phyloP scores from a whole-genome alignment of 2,888 invertebrate genomes.

The Chaetogeoica ovagalla region DNA sequence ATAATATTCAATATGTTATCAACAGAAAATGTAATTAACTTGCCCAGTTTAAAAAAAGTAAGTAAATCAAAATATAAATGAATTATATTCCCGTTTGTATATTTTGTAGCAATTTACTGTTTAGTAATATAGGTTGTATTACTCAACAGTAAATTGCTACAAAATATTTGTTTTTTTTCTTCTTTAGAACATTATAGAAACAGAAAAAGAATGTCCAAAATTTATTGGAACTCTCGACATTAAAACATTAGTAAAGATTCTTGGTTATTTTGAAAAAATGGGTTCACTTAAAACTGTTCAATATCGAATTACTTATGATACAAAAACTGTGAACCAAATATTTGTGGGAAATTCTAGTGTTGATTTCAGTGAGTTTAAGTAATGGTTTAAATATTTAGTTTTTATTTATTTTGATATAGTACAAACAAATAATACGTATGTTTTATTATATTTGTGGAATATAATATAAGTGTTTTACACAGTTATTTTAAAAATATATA shows the following conservation, averaged over 20 bases:
- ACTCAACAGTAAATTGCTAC: too few relatives aligned
- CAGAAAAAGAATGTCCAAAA: conserved; percentile 41
- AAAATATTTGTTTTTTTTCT: background rate
- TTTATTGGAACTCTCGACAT: conserved; percentile 47
- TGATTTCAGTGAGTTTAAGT: conserved; percentile 36
- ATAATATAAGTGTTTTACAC: too few relatives aligned
- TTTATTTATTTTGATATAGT: background rate
- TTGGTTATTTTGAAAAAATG: conserved; percentile 39
- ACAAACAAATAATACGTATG: background rate
- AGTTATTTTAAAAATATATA: too few relatives aligned
- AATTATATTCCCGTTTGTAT: background rate
- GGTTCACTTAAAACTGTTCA: conserved; percentile 29
- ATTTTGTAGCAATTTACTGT: background rate
- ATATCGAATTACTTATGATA: conserved; percentile 37
- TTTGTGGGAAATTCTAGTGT: conserved; percentile 29
- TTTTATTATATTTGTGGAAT: too few relatives aligned
- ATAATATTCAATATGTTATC: conserved; percentile 38
- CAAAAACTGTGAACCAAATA: conserved; percentile 34
- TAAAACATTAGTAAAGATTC: conserved; percentile 46
- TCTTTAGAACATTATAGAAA: conserved; percentile 30
- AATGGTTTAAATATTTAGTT: background rate
- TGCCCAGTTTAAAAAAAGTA: conserved; percentile 45
- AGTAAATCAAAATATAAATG: background rate
- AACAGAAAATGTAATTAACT: conserved; percentile 26
- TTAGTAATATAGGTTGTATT: background rate